Percentiles rank a stretch among this genome's conserved stretches.
Conservation (phyloP, 2,113 vertebrate species). For the Circaetus cinerascens region DNA sequence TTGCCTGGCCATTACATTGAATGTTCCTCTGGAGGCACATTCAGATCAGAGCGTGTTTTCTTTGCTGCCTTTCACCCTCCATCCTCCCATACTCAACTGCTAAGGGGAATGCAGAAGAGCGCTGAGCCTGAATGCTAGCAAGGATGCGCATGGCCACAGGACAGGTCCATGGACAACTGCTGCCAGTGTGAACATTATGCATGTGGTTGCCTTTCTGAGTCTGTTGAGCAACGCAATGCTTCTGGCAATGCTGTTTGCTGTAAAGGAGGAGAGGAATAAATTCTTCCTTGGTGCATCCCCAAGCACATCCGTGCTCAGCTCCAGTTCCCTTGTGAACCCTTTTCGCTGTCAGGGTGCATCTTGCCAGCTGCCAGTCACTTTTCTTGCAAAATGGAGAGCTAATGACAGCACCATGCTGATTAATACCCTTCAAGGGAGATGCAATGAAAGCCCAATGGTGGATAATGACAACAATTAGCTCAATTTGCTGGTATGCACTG, state of each 20-base stretch:
- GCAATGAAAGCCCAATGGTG: neutral
- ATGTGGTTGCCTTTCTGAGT: neutral
- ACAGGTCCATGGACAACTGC: neutral
- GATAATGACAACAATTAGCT: neutral
- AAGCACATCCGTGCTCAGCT: neutral
- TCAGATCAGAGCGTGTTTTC: neutral
- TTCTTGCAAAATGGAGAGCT: neutral
- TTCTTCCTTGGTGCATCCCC: neutral
- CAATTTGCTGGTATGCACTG: neutral
- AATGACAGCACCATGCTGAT: neutral
- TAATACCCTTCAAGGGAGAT: neutral
- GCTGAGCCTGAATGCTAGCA: rapidly evolving
- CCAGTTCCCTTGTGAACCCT: neutral
- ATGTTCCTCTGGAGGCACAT: neutral
- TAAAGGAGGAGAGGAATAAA: neutral
- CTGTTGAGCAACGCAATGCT: neutral
- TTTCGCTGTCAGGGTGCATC: neutral
- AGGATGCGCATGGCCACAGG: rapidly evolving
- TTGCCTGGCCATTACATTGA: rapidly evolving
- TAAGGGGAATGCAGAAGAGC: neutral
- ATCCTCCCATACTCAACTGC: neutral
- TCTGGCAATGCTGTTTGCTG: neutral
- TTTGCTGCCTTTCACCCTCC: neutral
- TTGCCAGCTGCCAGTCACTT: neutral
- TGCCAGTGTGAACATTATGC: neutral